These are phyloP conservation scores for Exocentrus adspersus DNA, from an alignment of 2,888 invertebrate genomes.

Conservation along the genomic window DNA sequence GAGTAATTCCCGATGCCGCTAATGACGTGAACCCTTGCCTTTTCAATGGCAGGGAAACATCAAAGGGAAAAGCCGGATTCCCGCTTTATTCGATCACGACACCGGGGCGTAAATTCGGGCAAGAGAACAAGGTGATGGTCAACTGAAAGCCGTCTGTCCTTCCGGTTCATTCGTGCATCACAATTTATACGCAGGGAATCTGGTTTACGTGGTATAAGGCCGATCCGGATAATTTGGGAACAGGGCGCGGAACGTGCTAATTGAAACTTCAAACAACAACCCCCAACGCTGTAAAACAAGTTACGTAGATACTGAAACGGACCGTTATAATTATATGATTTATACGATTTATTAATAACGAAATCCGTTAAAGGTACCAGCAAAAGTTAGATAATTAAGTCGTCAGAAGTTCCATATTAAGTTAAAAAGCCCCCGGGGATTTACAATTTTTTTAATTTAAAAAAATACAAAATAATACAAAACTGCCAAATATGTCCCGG, in stretches of 20 bases:
- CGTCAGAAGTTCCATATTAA: too few species aligned
- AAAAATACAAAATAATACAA: too few species aligned
- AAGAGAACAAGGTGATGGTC: neutral
- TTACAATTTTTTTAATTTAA: too few species aligned
- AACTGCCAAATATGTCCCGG: too few species aligned
- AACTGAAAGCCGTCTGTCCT: neutral
- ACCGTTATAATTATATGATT: neutral
- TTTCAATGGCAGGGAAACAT: neutral
- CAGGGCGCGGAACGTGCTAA: neutral
- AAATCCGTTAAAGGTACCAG: too few species aligned
- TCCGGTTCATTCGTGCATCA: neutral
- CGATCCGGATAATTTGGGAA: neutral
- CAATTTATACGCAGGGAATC: neutral
- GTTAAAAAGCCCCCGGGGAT: too few species aligned
- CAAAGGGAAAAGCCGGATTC: neutral
- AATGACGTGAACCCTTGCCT: neutral
- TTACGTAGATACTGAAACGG: neutral
- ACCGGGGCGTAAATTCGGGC: neutral
- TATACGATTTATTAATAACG: too few species aligned
- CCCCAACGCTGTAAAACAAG: neutral
- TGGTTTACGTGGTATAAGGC: neutral
- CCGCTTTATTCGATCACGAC: neutral
- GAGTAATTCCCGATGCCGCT: neutral
- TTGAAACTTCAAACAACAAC: neutral
- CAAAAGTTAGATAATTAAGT: too few species aligned